Evolutionary conservation across 64 coral and sea anemone genomes (phyloP).

Genomic region (Montipora foliosa): DNA sequence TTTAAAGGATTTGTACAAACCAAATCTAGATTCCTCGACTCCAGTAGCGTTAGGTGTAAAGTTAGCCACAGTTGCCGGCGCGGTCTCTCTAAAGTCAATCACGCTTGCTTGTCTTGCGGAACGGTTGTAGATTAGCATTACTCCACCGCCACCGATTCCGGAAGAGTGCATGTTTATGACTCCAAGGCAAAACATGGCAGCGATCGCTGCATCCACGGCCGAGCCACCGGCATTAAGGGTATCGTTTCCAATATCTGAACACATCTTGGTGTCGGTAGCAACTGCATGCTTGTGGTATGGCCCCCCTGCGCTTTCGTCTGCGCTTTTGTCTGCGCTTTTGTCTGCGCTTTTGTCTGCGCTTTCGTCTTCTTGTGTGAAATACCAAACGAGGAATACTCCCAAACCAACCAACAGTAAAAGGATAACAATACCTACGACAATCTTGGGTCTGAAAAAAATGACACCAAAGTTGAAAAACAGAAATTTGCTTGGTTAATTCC

Average conservation of each 20-base stretch:
- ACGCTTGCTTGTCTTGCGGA: neutral
- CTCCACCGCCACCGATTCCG: slow-evolving; percentile 69
- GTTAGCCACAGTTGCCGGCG: neutral
- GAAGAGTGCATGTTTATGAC: slow-evolving; percentile 76
- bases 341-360: too few species aligned
- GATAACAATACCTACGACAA: too few species aligned
- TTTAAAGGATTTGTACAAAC: neutral
- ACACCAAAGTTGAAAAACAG: too few species aligned
- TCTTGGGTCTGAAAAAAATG: too few species aligned
- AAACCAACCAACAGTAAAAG: too few species aligned
- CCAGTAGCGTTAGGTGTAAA: neutral
- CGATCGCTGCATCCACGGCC: slow-evolving; percentile 72
- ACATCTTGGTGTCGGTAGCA: slow-evolving; percentile 53
- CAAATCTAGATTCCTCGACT: neutral
- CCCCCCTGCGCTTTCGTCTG: neutral
- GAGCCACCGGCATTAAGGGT: slow-evolving; percentile 36
- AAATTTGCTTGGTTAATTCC: too few species aligned
- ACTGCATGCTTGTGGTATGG: slow-evolving; percentile 51
- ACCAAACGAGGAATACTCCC: too few species aligned
- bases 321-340: too few species aligned
- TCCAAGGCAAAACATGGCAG: slow-evolving; percentile 66
- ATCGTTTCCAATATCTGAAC: slow-evolving; percentile 58
- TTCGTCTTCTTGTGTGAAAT: too few species aligned
- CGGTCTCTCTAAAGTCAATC: slow-evolving; percentile 74
- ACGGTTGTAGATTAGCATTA: slow-evolving; percentile 72